phyloP scores from a whole-genome alignment of 2,797 vertebrate species.

The Rachycentron canadum region DNA sequence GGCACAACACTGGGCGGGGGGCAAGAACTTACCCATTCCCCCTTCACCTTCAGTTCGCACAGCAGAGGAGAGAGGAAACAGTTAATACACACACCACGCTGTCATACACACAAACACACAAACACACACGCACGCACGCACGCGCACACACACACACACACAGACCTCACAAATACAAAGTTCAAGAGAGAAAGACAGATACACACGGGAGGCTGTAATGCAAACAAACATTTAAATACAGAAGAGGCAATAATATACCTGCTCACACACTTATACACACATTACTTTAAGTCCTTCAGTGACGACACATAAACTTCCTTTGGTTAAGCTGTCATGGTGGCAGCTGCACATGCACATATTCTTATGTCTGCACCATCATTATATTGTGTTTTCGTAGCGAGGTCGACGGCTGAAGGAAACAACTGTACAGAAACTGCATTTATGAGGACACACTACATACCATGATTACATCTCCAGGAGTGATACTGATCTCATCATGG shows the following conservation, averaged over 20 bases:
- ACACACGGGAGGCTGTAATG: not conserved
- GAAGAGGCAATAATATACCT: not conserved
- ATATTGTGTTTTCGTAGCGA: not conserved
- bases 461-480: conserved; percentile 97
- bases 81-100: conserved; percentile 70
- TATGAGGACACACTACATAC: conserved; percentile 79
- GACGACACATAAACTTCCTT: too few relatives aligned
- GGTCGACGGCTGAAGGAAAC: not conserved
- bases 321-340: not conserved
- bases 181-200: not conserved
- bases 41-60: conserved; percentile 94
- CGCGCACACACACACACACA: conserved; percentile 12
- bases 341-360: not conserved
- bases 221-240: not conserved
- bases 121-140: conserved; percentile 16
- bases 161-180: not conserved
- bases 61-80: conserved; percentile 86
- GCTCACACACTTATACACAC: not conserved
- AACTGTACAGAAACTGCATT: not conserved
- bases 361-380: not conserved
- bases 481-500: conserved; percentile 97
- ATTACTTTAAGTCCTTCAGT: not conserved
- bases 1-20: conserved; percentile 66
- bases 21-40: conserved; percentile 93
- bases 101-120: conserved; percentile 9